Conservation (phyloP, 1,140 invertebrate genomes). For the Monochamus saltuarius region DNA sequence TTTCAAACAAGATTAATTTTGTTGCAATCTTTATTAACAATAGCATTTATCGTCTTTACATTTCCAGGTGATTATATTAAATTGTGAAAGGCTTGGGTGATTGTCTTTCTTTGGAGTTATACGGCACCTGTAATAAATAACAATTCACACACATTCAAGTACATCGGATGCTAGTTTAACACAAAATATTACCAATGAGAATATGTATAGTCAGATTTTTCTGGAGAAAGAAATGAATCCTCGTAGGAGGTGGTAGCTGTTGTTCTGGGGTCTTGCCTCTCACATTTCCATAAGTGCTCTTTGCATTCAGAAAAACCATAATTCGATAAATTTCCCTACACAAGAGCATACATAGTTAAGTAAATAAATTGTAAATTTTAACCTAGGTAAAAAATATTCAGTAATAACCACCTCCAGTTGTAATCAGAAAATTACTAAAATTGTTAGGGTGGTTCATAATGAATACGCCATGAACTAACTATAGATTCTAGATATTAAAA, state of each 20-base stretch:
- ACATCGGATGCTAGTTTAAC: slow-evolving; percentile 3
- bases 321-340: slow-evolving; percentile 23
- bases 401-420: too few relatives aligned
- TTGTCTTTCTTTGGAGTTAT: neutral
- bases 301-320: slow-evolving; percentile 19
- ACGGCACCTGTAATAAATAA: neutral
- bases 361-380: neutral
- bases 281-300: slow-evolving; percentile 21
- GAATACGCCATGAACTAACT: too few relatives aligned
- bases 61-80: slow-evolving; percentile 12
- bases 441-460: too few relatives aligned
- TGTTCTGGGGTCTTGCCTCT: slow-evolving; percentile 8
- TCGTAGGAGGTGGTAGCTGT: slow-evolving; percentile 11
- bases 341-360: neutral
- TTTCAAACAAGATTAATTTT: slow-evolving; percentile 1
- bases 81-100: neutral
- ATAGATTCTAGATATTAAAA: too few relatives aligned
- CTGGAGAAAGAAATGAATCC: neutral
- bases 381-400: neutral
- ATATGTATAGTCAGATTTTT: slow-evolving; percentile 2
- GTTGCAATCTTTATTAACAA: slow-evolving; percentile 14
- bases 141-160: too few relatives aligned
- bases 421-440: too few relatives aligned
- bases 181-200: slow-evolving; percentile 9
- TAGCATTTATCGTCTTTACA: slow-evolving; percentile 6